Base-by-base conservation (phyloP, 2,888 invertebrate genomes). In the Saturnia japonica region DNA sequence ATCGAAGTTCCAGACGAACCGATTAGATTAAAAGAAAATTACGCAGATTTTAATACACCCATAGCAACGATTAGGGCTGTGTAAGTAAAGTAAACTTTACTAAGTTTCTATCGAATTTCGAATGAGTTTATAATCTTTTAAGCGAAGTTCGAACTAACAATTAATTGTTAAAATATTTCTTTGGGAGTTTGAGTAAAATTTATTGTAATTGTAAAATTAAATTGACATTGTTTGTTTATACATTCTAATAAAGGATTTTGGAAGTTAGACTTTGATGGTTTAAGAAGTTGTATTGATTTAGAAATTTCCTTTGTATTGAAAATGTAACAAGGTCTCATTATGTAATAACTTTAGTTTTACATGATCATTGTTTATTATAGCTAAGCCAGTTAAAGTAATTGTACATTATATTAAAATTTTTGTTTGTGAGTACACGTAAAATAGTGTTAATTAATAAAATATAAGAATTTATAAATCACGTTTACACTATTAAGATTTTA, bases 21-120 rank as follows among this genome's bases (percentile, higher is more conserved):
- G 74, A 96, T 96, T 73, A 94, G 94, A 77, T 94, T 98, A 70
- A 95, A 95, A 81, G 98, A 98, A 90, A 96, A 96, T 88, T 96
- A 96, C 78, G 95, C 94, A 47, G 96, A 97, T 87, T 97, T 96
- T 85, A 95, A 95, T 68, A 92, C 93, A 66, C 95, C 96, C 51
- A 96, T 97, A 78, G 96, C 96, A 22, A 96, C 95, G 12, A 91
- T 98, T 34, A 95, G 95, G 79, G 98, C 97, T 68, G 87, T 94
- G 95, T 96, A 94, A 95, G 95, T 95, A 86, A 94, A 95, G 95
- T 95, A 86, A 67, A 71, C 47, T 68, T 71, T 34, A 45, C 57
- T 67, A 71, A 71, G 68, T 62, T 43, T 57, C 67, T 68, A 71
- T 68, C 45, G 70, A 45, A 70, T 60, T 71, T 71, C 62, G 47